Evolutionary conservation across 2,113 vertebrate species (phyloP), one percentile per base, ranked within the genome.

Genomic region (Prionailurus viverrinus): DNA sequence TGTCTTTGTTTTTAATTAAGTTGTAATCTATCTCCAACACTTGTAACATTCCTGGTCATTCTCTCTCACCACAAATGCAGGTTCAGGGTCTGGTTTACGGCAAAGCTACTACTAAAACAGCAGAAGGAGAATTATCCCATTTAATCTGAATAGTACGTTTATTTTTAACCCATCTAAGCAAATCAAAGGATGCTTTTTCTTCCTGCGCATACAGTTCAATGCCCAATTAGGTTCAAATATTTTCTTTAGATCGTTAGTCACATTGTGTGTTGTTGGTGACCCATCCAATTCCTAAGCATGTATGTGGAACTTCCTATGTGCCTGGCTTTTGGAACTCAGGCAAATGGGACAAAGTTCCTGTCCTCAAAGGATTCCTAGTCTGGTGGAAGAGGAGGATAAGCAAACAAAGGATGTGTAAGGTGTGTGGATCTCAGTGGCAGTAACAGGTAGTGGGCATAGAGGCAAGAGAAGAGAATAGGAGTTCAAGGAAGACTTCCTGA

Each of bases 1-100:
- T 95, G 45, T 27, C 76, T 97, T 97, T 94, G 84, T 82, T 73
- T 95, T 68, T 76, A 96, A 97, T 96, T 94, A 89, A 92, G 55
- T 55, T 88, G 27, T 83, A 58, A 95, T 93, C 45, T 21, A 29
- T 65, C 69, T 96, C 87, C 63, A 66, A 88, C 68, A 91, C 95
- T 31, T 86, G 53, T 91, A 91, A 39, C 5, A 4, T 12, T 94
- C 41, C 68, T 61, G 33, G 55, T 63, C 21, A n/a, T 92, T 76
- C 87, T 94, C 58, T 96, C 89, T 66, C 53, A 76, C 31, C 68
- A 31, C 92, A 96, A 97, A 81, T 85, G 66, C 80, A 84, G 81
- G 31, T 58, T 92, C 27, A 4, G 29, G 63, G 36, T 61, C 95
- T 95, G 87, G 45, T 58, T 96, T 93, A 88, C 39, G 36, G 58